Conservation (phyloP, 1,140 invertebrate species). For the Bradysia coprophila region DNA sequence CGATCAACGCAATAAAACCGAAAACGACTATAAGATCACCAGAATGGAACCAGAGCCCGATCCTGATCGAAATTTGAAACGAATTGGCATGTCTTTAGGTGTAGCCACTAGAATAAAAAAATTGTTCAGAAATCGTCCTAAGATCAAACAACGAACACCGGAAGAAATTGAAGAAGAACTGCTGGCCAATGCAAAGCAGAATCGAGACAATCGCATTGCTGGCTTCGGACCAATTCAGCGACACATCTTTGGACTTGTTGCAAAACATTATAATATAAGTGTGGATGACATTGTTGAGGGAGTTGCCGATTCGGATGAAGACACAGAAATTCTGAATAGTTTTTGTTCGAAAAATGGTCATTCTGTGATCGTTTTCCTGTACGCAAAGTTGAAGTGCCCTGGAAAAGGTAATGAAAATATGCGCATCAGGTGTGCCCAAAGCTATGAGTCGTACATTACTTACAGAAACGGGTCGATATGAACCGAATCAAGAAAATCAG, state of each 20-base stretch:
- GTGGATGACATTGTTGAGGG: slow-evolving; percentile 38
- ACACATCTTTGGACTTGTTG: slow-evolving; percentile 40
- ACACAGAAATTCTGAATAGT: slow-evolving; percentile 33
- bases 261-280: slow-evolving; percentile 32
- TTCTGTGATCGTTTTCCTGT: slow-evolving; percentile 29
- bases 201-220: slow-evolving; percentile 26
- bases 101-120: slow-evolving; percentile 14
- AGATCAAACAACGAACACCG: neutral
- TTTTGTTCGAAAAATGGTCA: slow-evolving; percentile 28
- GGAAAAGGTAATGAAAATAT: slow-evolving; percentile 24
- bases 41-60: slow-evolving; percentile 6
- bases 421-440: too few relatives aligned
- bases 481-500: slow-evolving; percentile 16
- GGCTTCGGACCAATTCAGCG: slow-evolving; percentile 32
- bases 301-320: slow-evolving; percentile 36
- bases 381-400: slow-evolving; percentile 27
- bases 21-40: too few relatives aligned
- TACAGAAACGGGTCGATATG: slow-evolving; percentile 31
- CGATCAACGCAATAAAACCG: too few relatives aligned
- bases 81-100: slow-evolving; percentile 11
- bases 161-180: neutral
- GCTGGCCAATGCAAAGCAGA: slow-evolving; percentile 27
- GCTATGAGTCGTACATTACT: too few relatives aligned
- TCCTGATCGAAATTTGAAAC: slow-evolving; percentile 12
- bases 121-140: slow-evolving; percentile 9